A percentile compares a stretch with the other conserved stretches of the same genome.
Conservation (phyloP, 1,140 invertebrate species). For the Coboldia fuscipes region DNA sequence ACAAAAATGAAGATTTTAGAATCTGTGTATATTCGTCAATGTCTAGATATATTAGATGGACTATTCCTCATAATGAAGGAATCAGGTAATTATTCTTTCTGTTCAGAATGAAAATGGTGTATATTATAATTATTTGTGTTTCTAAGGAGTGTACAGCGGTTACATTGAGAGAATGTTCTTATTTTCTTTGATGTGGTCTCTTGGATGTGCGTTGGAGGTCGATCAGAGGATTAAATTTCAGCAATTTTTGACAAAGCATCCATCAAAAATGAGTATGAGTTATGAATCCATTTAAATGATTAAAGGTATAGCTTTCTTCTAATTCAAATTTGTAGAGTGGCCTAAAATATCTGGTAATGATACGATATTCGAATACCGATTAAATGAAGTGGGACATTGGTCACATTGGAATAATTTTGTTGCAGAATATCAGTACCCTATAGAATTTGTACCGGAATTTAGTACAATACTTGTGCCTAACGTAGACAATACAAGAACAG, state of each 20-base stretch:
- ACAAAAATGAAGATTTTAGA: constrained; percentile 72
- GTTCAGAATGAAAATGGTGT: too few relatives aligned
- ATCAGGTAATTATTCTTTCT: neutral
- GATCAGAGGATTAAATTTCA: constrained; percentile 48
- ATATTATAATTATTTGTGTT: too few relatives aligned
- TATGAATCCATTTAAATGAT: constrained; percentile 1
- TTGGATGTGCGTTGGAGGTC: constrained; percentile 65
- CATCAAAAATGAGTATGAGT: constrained; percentile 28
- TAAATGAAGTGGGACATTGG: constrained; percentile 49
- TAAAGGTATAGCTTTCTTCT: too few relatives aligned
- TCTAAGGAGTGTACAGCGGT: constrained; percentile 5
- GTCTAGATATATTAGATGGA: constrained; percentile 41
- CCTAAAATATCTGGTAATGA: too few relatives aligned
- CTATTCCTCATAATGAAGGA: constrained; percentile 22
- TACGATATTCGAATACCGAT: constrained; percentile 61
- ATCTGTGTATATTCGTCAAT: constrained; percentile 59
- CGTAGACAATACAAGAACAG: constrained; percentile 60
- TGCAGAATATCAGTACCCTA: constrained; percentile 47
- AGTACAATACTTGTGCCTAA: constrained; percentile 62
- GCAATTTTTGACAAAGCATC: constrained; percentile 40
- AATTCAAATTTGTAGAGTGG: too few relatives aligned
- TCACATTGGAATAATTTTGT: constrained; percentile 49
- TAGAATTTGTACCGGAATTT: constrained; percentile 47
- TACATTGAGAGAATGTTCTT: constrained; percentile 41
- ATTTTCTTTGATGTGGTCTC: constrained; percentile 72